Evolutionary conservation across 1,140 invertebrate species (phyloP).

Genomic region (Tachypleus tridentatus): DNA sequence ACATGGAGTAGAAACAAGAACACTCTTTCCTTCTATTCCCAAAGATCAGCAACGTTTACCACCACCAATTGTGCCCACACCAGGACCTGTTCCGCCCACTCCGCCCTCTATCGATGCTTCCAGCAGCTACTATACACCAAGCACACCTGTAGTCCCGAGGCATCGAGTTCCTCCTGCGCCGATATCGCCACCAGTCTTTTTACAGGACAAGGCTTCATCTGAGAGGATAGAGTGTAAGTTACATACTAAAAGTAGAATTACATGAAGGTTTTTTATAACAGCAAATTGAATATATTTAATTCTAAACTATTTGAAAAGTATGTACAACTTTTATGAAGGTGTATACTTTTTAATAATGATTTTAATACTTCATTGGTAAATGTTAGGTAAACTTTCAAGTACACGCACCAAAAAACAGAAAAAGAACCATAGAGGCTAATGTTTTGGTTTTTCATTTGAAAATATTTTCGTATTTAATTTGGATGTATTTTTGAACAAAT

Average conservation of each 20-base stretch:
- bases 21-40: background rate
- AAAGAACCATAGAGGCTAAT: no score
- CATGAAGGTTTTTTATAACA: no score
- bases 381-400: no score
- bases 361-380: no score
- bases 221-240: constrained; percentile 53
- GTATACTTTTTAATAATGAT: no score
- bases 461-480: no score
- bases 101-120: constrained; percentile 19
- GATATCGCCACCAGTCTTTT: constrained; percentile 13
- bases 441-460: no score
- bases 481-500: no score
- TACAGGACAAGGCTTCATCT: constrained; percentile 26
- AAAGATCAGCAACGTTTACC: constrained; percentile 18
- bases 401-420: no score
- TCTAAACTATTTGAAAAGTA: no score
- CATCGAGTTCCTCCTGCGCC: constrained; percentile 21
- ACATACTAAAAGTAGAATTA: background rate
- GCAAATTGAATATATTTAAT: no score
- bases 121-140: constrained; percentile 20
- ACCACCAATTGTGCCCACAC: constrained; percentile 18
- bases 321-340: no score
- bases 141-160: constrained; percentile 12
- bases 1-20: background rate
- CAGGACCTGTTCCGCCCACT: constrained; percentile 5